Base-by-base conservation (phyloP, 2,113 vertebrate species). In the Megalops atlanticus region DNA sequence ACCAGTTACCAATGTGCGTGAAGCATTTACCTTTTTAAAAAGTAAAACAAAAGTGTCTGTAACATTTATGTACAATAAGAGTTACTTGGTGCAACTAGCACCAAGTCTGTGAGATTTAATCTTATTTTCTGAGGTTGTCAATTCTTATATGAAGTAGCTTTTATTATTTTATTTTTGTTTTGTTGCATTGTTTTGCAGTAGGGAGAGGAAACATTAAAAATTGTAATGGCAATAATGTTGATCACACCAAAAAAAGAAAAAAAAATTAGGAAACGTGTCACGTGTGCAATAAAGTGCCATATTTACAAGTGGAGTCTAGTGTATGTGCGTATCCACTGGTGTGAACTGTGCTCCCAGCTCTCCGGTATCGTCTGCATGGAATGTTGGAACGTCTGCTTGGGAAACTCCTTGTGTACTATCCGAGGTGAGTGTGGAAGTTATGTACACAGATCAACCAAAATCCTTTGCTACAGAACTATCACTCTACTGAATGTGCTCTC, bases 241-340 rank as follows among this genome's bases (percentile, higher is more conserved):
- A 89, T 92, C 89, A 88, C 89, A 79, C 85, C 89, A 88, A 85
- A 82, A 79, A 58, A 24, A 64, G 45, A 83, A 83, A 38, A 18
- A 74, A n/a, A 79, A 74, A 85, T 78, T 79, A 40, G 78, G 80
- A 77, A 45, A 84, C 85, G 81, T 91, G 87, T 92, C 85, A 90
- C 89, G 92, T 94, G 92, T 93, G 92, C 90, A 94, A 93, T 95
- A 95, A 94, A 94, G 87, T 89, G 86, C 82, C 78, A 83, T 90
- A 89, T 92, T 91, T 91, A 84, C 85, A 90, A 91, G 85, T 86
- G 82, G 89, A 80, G 68, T 72, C 84, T 74, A 89, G 85, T 78
- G 86, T 89, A 82, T 88, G 76, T 81, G 74, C 52, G 64, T 92
- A 84, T 86, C 84, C 90, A 78, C 45, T 91, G 81, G 78, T 85